Conservation (phyloP, 2,113 vertebrate genomes). For the human (Homo sapiens) region GRCh38 chr11:90357001-90357500, state of each 20-base stretch:
- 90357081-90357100: slow-evolving; percentile 54
- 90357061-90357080: slow-evolving; percentile 15
- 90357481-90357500: neutral
- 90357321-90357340: neutral
- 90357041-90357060: slow-evolving; percentile 75
- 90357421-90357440: neutral
- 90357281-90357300: neutral
- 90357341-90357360: neutral
- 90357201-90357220: neutral
- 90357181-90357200: neutral
- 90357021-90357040: slow-evolving; percentile 73
- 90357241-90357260: neutral
- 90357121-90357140: neutral
- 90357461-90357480: neutral
- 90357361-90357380: neutral
- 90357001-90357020: slow-evolving; percentile 73
- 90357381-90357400: neutral
- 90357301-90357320: neutral
- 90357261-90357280: neutral
- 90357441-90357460: neutral
- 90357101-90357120: slow-evolving; percentile 42
- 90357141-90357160: neutral
- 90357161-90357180: neutral
- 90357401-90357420: slow-evolving; percentile 12
- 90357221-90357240: neutral